Conservation (phyloP, 2,113 vertebrate genomes). For the Salminus brasiliensis region DNA sequence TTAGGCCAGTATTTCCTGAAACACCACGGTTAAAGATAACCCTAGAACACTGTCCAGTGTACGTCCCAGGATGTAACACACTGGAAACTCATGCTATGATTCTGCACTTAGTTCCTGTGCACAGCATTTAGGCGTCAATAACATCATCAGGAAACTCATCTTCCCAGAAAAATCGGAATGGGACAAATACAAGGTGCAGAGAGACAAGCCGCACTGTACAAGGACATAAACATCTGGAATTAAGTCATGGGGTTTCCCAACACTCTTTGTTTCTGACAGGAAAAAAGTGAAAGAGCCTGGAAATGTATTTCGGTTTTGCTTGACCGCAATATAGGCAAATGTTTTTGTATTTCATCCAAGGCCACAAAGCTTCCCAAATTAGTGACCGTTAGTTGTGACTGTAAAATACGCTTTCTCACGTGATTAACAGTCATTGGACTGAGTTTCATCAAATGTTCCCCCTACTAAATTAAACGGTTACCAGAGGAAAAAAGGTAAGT, state of each 20-base stretch:
- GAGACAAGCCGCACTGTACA: background rate
- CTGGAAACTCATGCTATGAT: conserved; percentile 18
- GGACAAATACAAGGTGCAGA: background rate
- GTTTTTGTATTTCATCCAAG: background rate
- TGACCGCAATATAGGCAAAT: too few relatives aligned
- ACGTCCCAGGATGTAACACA: conserved; percentile 5
- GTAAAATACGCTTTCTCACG: background rate
- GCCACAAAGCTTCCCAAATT: background rate
- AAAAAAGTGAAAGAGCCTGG: background rate
- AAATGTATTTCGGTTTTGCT: background rate
- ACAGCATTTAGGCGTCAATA: background rate
- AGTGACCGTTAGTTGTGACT: background rate
- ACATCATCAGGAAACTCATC: conserved; percentile 5
- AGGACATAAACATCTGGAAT: conserved; percentile 20
- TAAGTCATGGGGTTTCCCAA: background rate
- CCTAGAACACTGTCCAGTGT: background rate
- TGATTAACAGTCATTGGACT: background rate
- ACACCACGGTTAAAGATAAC: conserved; percentile 36
- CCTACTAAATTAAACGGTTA: too few relatives aligned
- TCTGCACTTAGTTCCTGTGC: conserved; percentile 11
- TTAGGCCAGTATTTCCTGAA: conserved; percentile 24
- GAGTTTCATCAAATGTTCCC: background rate
- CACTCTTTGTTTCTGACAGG: background rate
- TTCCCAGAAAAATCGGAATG: background rate
- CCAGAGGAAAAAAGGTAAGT: too few relatives aligned